Evolutionary conservation across 1,140 invertebrate species (phyloP).

Genomic region (Campoletis sonorensis): DNA sequence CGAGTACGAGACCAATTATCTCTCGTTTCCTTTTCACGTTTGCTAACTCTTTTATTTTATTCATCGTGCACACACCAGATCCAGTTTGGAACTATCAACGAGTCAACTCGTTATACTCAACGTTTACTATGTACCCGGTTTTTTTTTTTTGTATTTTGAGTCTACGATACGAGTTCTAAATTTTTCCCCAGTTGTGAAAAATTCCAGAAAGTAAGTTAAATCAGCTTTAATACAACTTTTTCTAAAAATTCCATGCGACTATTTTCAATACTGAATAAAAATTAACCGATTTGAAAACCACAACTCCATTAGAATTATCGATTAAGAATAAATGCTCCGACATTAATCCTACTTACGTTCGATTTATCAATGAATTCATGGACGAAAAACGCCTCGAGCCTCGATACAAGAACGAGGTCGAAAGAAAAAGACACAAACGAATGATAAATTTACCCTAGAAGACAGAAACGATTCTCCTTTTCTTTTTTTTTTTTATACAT

Average conservation of each 20-base stretch:
- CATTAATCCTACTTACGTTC: not conserved
- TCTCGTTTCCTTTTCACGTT: constrained; percentile 32
- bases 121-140: not conserved
- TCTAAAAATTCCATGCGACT: no score
- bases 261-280: not conserved
- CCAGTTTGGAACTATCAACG: constrained; percentile 15
- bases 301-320: no score
- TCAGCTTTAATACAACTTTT: no score
- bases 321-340: not conserved
- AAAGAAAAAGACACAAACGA: not conserved
- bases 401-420: not conserved
- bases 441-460: not conserved
- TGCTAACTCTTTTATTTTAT: constrained; percentile 26
- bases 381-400: constrained; percentile 2
- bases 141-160: not conserved
- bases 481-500: not conserved
- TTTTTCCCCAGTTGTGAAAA: not conserved
- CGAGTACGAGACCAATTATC: constrained; percentile 25
- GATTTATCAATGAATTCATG: not conserved
- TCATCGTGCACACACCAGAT: not conserved
- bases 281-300: no score
- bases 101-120: constrained; percentile 19
- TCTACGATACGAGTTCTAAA: not conserved
- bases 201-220: not conserved
- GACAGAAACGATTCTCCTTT: not conserved